Evolutionary conservation across 2,888 invertebrate species (phyloP), one percentile per base, ranked within the genome.

Genomic region (Zhuqinia jingwanae): DNA sequence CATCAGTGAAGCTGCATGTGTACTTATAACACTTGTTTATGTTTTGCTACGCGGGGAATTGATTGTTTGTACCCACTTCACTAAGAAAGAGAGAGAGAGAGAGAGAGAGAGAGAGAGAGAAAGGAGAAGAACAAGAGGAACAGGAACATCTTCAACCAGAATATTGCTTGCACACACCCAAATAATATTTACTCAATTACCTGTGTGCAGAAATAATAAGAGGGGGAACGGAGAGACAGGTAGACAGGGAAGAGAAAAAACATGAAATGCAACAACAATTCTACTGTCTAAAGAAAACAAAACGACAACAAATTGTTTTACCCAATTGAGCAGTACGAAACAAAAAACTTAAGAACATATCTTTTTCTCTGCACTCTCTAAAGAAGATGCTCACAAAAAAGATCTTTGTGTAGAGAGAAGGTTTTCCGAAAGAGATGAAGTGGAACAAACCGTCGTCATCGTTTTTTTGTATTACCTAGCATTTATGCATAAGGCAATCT

Each of bases 221-320:
- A 47, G 10, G 10, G 11, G 47, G 25, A 17, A 70, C 30, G 17
- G 30, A 25, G 60, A 63, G 73, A 73, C 15, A 50, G 42, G 13
- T 25, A 75, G 56, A 17, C 6, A 10, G 30, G 56, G 42, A 76
- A 77, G 60, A 63, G 27, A 65, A 76, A 78, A 79, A 79, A 79
- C 68, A 78, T 77, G 58, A 50, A 73, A 17, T 53, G 27, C 73
- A 68, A 45, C 68, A 73, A 47, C 50, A n/a, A n/a, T n/a, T 73
- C 50, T 50, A 50, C 70, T 70, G 42, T 42, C 45, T 45, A 11
- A 47, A 25, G 25, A 70, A 65, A 70, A 70, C 22, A 70, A 70
- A n/a, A 70, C 70, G 70, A 47, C 70, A 73, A 73, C 73, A 73
- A 73, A 53, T 73, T 73, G 73, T 50, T 50, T 73, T 73, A n/a